Evolutionary conservation across 2,797 vertebrate genomes (phyloP).

Genomic region (Scomberomorus guttatus): DNA sequence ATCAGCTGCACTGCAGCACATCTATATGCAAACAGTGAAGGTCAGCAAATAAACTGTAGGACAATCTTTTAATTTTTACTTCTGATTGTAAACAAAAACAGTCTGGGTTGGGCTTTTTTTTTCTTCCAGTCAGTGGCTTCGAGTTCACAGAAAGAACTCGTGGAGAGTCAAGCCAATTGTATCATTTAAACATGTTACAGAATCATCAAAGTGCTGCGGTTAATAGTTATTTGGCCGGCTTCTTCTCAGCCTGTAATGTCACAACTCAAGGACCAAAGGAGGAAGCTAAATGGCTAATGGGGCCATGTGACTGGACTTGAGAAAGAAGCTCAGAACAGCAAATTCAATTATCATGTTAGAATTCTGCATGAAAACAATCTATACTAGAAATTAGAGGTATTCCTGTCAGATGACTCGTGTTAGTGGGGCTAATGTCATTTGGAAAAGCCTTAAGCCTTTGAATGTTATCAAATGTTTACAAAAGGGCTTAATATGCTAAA

Average conservation of each 20-base stretch:
- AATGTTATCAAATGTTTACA: conserved; percentile 88
- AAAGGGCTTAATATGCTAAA: conserved; percentile 85
- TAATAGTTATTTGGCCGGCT: conserved; percentile 75
- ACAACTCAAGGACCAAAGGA: conserved; percentile 72
- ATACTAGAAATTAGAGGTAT: conserved; percentile 87
- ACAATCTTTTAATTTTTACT: conserved; percentile 5
- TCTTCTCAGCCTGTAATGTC: conserved; percentile 64
- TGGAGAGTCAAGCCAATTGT: conserved; percentile 68
- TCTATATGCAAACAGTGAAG: background rate
- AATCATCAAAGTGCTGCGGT: conserved; percentile 81
- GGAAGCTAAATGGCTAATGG: conserved; percentile 77
- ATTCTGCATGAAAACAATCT: conserved; percentile 91
- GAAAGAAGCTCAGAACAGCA: conserved; percentile 83
- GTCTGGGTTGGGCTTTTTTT: conserved; percentile 22
- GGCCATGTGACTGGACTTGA: conserved; percentile 86
- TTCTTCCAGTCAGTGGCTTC: conserved; percentile 36
- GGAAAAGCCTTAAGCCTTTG: conserved; percentile 76
- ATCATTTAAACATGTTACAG: conserved; percentile 77
- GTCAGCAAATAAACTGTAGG: background rate
- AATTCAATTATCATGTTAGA: conserved; percentile 89
- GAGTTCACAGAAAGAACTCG: conserved; percentile 52
- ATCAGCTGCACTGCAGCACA: background rate
- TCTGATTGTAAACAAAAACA: conserved; percentile 36
- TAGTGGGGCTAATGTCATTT: conserved; percentile 82
- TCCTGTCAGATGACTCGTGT: conserved; percentile 88